Conservation (phyloP, 2,888 invertebrate species). For the Drosophila kanekoi region DNA sequence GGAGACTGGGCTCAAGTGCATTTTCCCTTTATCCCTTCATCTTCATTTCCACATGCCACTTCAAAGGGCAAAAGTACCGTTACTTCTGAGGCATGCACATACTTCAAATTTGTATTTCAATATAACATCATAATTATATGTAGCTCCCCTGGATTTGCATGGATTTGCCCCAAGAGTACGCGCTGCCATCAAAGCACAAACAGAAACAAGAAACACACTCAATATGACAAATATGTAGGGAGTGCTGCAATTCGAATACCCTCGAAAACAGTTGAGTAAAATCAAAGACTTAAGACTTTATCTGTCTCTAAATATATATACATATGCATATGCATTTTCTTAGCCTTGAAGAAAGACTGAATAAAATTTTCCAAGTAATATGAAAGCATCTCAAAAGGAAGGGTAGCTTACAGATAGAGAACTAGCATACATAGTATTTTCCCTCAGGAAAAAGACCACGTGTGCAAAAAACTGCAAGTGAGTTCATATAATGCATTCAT, state of each 20-base stretch:
- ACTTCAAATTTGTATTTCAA: constrained; percentile 19
- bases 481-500: constrained; percentile 36
- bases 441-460: neutral
- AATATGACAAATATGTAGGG: neutral
- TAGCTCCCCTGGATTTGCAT: constrained; percentile 10
- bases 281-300: no score
- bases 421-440: neutral
- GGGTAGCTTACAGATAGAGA: no score
- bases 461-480: constrained; percentile 11
- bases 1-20: neutral
- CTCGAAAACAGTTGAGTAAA: neutral
- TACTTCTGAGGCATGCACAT: constrained; percentile 8
- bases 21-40: neutral
- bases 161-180: constrained; percentile 1
- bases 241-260: neutral
- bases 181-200: constrained; percentile 5
- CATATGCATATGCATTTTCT: no score
- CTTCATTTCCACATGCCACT: neutral
- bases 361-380: no score
- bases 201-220: neutral
- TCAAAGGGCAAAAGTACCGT: constrained; percentile 1
- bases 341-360: no score
- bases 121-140: constrained; percentile 33
- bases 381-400: no score
- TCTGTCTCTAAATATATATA: no score